Conservation (phyloP, 1,140 invertebrate genomes). For the Heliconius eleuchia region DNA sequence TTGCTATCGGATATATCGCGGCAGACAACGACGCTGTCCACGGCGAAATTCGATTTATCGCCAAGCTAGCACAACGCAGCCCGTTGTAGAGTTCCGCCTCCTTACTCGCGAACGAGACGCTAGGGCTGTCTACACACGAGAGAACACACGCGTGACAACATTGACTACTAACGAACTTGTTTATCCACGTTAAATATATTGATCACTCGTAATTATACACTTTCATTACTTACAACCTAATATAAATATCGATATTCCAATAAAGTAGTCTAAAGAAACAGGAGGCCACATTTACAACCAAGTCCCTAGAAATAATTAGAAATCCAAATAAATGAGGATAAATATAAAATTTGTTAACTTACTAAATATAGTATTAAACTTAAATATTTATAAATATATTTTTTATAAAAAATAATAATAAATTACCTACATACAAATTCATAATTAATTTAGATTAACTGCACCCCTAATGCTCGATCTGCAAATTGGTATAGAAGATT, state of each 20-base stretch:
- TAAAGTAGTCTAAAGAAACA: neutral
- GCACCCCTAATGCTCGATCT: conserved; percentile 54
- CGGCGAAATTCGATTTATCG: conserved; percentile 74
- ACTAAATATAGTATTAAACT: neutral
- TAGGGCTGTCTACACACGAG: conserved; percentile 61
- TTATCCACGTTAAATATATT: conserved; percentile 33
- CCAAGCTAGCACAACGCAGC: conserved; percentile 59
- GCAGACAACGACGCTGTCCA: conserved; percentile 63
- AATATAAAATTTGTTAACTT: too few relatives aligned
- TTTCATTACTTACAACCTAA: conserved; percentile 20
- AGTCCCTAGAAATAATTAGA: neutral
- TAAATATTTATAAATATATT: neutral
- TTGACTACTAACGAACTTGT: conserved; percentile 54
- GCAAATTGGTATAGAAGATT: conserved; percentile 76
- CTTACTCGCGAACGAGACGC: conserved; percentile 50
- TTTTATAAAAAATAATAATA: too few relatives aligned
- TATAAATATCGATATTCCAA: conserved; percentile 5
- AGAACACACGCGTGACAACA: conserved; percentile 30
- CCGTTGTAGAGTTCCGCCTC: conserved; percentile 70
- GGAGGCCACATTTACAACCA: too few relatives aligned
- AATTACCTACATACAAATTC: too few relatives aligned
- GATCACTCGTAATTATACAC: conserved; percentile 23
- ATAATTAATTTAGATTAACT: neutral
- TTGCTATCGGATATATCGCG: conserved; percentile 49
- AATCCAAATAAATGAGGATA: neutral